A percentile compares a stretch with the other conserved stretches of the same genome.
phyloP scores from a whole-genome alignment of 2,888 invertebrate species.

The Synanthedon vespiformis region DNA sequence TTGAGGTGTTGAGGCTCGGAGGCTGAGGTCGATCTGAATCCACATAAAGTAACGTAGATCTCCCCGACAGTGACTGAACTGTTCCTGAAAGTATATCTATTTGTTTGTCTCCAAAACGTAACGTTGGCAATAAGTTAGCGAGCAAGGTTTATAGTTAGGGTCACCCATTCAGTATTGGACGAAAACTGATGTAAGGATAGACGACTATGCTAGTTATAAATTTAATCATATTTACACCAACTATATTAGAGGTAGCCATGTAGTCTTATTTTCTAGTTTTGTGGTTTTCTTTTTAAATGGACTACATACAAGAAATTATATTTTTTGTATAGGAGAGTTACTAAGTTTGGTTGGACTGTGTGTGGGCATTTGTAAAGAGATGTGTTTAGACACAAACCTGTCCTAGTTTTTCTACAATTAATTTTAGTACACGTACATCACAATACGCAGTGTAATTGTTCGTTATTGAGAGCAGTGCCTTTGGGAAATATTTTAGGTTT shows the following conservation, averaged over 20 bases:
- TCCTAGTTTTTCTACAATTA: not conserved
- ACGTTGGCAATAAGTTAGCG: constrained; percentile 57
- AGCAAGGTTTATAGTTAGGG: constrained; percentile 38
- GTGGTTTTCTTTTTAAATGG: constrained; percentile 11
- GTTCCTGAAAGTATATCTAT: constrained; percentile 12
- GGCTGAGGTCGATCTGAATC: constrained; percentile 14
- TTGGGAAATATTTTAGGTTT: not conserved
- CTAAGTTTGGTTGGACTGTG: not conserved
- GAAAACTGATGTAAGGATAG: constrained; percentile 42
- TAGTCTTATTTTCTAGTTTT: constrained; percentile 46
- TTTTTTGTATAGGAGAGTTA: not conserved
- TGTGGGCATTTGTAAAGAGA: not conserved
- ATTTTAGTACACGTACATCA: not conserved
- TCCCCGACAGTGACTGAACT: constrained; percentile 23
- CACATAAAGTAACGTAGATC: constrained; percentile 30
- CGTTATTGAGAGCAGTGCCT: not conserved
- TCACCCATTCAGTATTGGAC: constrained; percentile 65
- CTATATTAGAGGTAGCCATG: constrained; percentile 53
- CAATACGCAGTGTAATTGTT: not conserved
- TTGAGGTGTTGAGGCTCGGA: constrained; percentile 13
- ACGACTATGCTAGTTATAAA: constrained; percentile 48
- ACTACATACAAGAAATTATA: not conserved
- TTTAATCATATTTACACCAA: constrained; percentile 57
- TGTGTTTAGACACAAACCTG: not conserved
- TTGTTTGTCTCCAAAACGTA: constrained; percentile 17